Evolutionary conservation across 2,888 invertebrate species (phyloP).

Genomic region (Psylliodes chrysocephalus): DNA sequence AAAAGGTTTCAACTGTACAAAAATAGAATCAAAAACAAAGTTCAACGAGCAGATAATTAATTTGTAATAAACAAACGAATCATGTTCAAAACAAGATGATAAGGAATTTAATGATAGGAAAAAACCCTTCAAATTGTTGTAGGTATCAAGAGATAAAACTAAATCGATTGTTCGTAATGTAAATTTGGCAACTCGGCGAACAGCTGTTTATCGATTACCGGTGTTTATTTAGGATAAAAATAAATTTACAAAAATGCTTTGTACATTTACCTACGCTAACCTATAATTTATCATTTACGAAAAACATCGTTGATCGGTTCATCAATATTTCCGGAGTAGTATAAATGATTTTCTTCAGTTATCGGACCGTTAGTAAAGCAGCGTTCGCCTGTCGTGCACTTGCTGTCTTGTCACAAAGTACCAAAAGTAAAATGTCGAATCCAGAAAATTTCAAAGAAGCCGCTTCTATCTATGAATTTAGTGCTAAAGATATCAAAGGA

Average conservation of each 20-base stretch:
- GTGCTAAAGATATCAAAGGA: slow-evolving; percentile 83
- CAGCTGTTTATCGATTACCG: slow-evolving; percentile 3
- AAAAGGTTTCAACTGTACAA: too few relatives aligned
- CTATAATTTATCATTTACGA: not conserved
- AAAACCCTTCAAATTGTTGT: too few relatives aligned
- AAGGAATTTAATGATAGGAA: too few relatives aligned
- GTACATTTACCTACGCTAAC: not conserved
- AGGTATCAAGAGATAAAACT: not conserved
- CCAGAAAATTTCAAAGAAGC: slow-evolving; percentile 73
- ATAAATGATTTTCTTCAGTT: slow-evolving; percentile 41
- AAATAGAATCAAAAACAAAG: too few relatives aligned
- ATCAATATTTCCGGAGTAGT: not conserved
- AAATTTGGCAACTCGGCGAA: not conserved
- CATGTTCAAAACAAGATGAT: too few relatives aligned
- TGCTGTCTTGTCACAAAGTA: slow-evolving; percentile 15
- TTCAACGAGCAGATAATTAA: too few relatives aligned
- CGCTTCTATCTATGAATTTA: slow-evolving; percentile 82
- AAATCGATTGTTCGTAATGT: too few relatives aligned
- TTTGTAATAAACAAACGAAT: too few relatives aligned
- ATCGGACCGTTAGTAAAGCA: slow-evolving; percentile 34
- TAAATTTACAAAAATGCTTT: not conserved
- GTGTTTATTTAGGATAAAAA: not conserved
- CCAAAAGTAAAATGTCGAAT: slow-evolving; percentile 46
- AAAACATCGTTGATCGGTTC: not conserved
- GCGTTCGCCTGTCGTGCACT: slow-evolving; percentile 36